phyloP scores from a whole-genome alignment of 2,797 vertebrate genomes.

The Spea hammondii region DNA sequence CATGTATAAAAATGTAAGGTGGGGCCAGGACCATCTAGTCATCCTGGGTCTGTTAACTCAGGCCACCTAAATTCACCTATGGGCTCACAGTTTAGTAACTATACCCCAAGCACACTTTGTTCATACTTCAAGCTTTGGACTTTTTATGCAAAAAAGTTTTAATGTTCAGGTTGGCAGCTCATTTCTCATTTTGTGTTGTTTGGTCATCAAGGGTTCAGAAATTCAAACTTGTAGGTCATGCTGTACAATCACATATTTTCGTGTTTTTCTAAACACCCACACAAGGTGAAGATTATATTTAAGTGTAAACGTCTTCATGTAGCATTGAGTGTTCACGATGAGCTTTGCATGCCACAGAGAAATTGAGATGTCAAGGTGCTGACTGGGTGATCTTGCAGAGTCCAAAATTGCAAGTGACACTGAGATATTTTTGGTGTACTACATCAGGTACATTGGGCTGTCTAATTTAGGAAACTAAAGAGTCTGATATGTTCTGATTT shows the following conservation, averaged over 20 bases:
- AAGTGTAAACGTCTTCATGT: conserved; percentile 20
- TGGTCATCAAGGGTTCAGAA: too few relatives aligned
- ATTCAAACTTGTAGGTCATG: neutral
- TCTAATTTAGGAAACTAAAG: conserved; percentile 6
- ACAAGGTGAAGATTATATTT: conserved; percentile 25
- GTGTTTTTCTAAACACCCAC: neutral
- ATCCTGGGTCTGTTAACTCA: too few relatives aligned
- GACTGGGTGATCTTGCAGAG: conserved; percentile 13
- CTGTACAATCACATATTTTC: neutral
- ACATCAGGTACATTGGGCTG: conserved; percentile 22
- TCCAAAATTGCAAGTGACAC: conserved; percentile 24
- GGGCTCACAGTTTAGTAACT: too few relatives aligned
- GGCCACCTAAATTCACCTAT: too few relatives aligned
- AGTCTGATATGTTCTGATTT: neutral
- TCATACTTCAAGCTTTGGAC: too few relatives aligned
- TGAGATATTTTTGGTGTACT: conserved; percentile 25
- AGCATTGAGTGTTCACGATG: conserved; percentile 16
- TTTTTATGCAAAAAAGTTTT: too few relatives aligned
- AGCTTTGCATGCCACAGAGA: conserved; percentile 10
- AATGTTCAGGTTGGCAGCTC: too few relatives aligned
- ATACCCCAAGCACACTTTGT: too few relatives aligned
- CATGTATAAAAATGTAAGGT: too few relatives aligned
- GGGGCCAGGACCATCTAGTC: too few relatives aligned
- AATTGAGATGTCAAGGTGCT: conserved; percentile 35
- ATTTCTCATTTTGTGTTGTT: too few relatives aligned